These are phyloP conservation scores for Phoxinus dragarum DNA, from an alignment of 2,797 vertebrate genomes.

Conservation along the genomic window DNA sequence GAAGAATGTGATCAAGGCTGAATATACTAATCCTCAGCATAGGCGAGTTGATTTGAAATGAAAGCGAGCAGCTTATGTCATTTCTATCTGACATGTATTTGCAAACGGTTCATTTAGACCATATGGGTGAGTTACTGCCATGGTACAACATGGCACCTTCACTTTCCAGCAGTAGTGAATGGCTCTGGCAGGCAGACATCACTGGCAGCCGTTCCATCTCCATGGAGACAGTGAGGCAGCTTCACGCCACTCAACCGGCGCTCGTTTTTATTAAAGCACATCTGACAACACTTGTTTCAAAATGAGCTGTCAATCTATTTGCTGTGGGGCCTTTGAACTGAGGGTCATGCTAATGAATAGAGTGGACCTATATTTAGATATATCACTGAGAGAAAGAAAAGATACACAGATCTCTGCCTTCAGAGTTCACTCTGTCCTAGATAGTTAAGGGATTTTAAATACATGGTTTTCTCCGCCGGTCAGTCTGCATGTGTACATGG, in stretches of 20 bases:
- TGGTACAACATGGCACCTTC: constrained; percentile 23
- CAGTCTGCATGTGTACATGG: not conserved
- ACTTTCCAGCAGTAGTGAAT: constrained; percentile 31
- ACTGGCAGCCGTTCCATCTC: constrained; percentile 39
- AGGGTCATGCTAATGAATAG: constrained; percentile 44
- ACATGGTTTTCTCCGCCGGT: not conserved
- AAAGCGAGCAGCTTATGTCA: constrained; percentile 37
- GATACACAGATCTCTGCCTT: not conserved
- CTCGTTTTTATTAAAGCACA: constrained; percentile 21
- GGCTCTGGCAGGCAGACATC: constrained; percentile 37
- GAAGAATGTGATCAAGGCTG: not conserved
- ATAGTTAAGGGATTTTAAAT: not conserved
- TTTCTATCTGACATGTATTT: constrained; percentile 43
- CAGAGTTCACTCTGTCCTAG: not conserved
- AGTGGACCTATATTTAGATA: constrained; percentile 59
- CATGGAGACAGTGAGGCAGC: constrained; percentile 46
- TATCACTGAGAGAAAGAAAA: constrained; percentile 4
- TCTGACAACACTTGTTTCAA: constrained; percentile 46
- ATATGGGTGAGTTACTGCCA: constrained; percentile 48
- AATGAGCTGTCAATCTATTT: constrained; percentile 56
- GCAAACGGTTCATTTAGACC: constrained; percentile 50
- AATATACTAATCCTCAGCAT: not conserved
- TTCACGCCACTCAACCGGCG: not conserved
- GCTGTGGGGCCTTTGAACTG: constrained; percentile 4
- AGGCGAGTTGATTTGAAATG: not conserved